Percentiles rank a stretch among this genome's conserved stretches.
phyloP scores from a whole-genome alignment of 2,888 invertebrate genomes.

The Chrysina gloriosa region DNA sequence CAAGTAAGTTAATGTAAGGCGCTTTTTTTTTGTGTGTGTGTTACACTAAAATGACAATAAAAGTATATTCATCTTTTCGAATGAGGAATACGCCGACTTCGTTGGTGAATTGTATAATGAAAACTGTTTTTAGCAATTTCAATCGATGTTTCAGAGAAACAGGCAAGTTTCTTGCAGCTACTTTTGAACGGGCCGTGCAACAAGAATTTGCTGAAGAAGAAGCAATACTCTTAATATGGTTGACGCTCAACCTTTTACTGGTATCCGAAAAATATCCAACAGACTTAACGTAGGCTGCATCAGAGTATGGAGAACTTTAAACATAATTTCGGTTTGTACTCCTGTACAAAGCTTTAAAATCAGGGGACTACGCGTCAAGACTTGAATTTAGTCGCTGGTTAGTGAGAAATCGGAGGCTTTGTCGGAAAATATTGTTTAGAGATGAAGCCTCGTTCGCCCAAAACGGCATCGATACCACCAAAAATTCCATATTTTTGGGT shows the following conservation, averaged over 20 bases:
- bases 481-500: not conserved
- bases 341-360: not conserved
- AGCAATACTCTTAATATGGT: constrained; percentile 33
- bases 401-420: too few relatives aligned
- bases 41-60: too few relatives aligned
- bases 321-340: constrained; percentile 5
- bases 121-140: too few relatives aligned
- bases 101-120: too few relatives aligned
- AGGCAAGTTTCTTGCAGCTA: constrained; percentile 1
- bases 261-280: constrained; percentile 8
- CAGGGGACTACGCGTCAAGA: not conserved
- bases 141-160: too few relatives aligned
- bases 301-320: not conserved
- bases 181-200: constrained; percentile 26
- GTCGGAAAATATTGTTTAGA: not conserved
- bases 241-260: constrained; percentile 24
- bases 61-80: too few relatives aligned
- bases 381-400: constrained; percentile 2
- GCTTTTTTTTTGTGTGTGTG: too few relatives aligned
- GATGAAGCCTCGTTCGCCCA: too few relatives aligned
- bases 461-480: not conserved
- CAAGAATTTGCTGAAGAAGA: constrained; percentile 30
- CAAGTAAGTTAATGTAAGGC: too few relatives aligned
- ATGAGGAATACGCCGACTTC: too few relatives aligned
- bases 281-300: not conserved